These are phyloP conservation scores for Pseudomyrmex cubaensis DNA, from an alignment of 1,140 invertebrate genomes.

Conservation along the genomic window DNA sequence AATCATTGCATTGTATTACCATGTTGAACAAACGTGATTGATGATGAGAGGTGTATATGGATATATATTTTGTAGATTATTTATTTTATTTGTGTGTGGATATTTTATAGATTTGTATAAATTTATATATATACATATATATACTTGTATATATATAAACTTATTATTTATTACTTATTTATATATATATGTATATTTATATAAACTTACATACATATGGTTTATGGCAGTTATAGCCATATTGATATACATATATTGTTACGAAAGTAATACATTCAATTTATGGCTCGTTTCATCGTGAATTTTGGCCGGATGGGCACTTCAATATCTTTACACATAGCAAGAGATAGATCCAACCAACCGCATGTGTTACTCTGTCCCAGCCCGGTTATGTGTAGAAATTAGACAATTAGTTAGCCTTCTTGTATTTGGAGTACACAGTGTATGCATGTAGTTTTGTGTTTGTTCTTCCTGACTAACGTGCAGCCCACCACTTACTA, in stretches of 20 bases:
- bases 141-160: too few relatives aligned
- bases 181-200: neutral
- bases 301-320: constrained; percentile 10
- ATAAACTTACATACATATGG: too few relatives aligned
- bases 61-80: neutral
- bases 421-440: constrained; percentile 84
- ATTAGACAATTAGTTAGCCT: constrained; percentile 71
- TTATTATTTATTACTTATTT: neutral
- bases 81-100: neutral
- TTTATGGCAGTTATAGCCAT: too few relatives aligned
- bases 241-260: too few relatives aligned
- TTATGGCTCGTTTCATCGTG: constrained; percentile 18
- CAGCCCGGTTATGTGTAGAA: constrained; percentile 66
- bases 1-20: constrained; percentile 70
- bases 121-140: too few relatives aligned
- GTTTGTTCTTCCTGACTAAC: constrained; percentile 84
- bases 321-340: constrained; percentile 19
- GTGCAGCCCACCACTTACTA: constrained; percentile 85
- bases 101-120: too few relatives aligned
- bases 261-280: neutral
- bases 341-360: constrained; percentile 42
- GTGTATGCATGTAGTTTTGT: constrained; percentile 86
- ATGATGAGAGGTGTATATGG: constrained; percentile 39
- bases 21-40: constrained; percentile 41
- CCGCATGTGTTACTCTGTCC: constrained; percentile 58